Evolutionary conservation across 1,140 invertebrate species (phyloP).

Genomic region (Ceratina calcarata): DNA sequence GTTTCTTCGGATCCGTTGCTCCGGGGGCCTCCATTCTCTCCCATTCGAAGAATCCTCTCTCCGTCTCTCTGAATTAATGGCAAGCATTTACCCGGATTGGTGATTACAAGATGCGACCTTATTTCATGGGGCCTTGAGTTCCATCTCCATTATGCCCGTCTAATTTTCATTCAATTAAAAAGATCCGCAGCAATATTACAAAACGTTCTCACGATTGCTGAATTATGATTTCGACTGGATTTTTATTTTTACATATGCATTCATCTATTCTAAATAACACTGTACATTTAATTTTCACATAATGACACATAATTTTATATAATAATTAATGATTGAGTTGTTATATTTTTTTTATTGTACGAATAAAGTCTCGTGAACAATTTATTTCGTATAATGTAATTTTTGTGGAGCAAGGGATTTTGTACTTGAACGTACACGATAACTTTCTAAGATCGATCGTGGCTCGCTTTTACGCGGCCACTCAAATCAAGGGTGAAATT

Average conservation of each 20-base stretch:
- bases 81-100: conserved; percentile 67
- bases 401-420: background rate
- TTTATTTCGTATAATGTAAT: background rate
- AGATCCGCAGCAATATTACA: no score
- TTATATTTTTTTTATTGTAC: no score
- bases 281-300: no score
- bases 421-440: background rate
- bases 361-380: no score
- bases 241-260: no score
- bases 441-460: conserved; percentile 21
- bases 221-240: no score
- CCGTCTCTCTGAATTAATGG: conserved; percentile 69
- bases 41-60: conserved; percentile 23
- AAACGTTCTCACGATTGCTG: no score
- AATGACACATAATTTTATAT: no score
- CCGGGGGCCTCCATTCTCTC: conserved; percentile 36
- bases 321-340: no score
- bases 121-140: conserved; percentile 10
- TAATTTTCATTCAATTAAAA: no score
- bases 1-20: conserved; percentile 41
- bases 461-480: background rate
- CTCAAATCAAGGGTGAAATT: conserved; percentile 47
- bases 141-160: background rate
- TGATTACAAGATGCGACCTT: conserved; percentile 45
- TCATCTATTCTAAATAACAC: no score